A percentile compares a stretch with the other conserved stretches of the same genome.
phyloP scores from a whole-genome alignment of 1,140 invertebrate species.

The Aphis gossypii region DNA sequence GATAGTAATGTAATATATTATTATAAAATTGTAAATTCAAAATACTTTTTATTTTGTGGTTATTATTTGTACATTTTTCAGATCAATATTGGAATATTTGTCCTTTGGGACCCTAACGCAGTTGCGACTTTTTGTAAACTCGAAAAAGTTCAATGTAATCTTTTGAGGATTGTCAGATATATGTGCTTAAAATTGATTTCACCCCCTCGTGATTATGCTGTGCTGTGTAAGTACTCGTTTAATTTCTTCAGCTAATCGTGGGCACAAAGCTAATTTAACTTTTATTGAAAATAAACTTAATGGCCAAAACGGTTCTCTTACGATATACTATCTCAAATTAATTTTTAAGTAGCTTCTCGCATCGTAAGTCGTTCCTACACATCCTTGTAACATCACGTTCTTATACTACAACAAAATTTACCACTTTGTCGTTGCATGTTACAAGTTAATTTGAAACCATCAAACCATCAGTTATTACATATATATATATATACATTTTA shows the following conservation, averaged over 20 bases:
- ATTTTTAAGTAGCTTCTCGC: background rate
- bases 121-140: too few relatives aligned
- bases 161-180: too few relatives aligned
- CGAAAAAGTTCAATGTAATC: too few relatives aligned
- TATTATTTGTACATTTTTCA: background rate
- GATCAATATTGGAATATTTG: background rate
- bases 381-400: background rate
- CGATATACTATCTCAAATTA: background rate
- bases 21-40: background rate
- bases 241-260: background rate
- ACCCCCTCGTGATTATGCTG: background rate
- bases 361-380: background rate
- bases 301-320: background rate
- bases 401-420: background rate
- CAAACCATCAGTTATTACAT: too few relatives aligned
- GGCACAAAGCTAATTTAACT: background rate
- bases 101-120: too few relatives aligned
- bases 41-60: background rate
- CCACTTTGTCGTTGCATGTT: background rate
- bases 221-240: background rate
- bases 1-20: background rate
- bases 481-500: background rate
- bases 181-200: background rate
- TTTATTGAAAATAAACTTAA: background rate
- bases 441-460: background rate